Conservation (phyloP, 2,113 vertebrate species). For the Elephas maximus region DNA sequence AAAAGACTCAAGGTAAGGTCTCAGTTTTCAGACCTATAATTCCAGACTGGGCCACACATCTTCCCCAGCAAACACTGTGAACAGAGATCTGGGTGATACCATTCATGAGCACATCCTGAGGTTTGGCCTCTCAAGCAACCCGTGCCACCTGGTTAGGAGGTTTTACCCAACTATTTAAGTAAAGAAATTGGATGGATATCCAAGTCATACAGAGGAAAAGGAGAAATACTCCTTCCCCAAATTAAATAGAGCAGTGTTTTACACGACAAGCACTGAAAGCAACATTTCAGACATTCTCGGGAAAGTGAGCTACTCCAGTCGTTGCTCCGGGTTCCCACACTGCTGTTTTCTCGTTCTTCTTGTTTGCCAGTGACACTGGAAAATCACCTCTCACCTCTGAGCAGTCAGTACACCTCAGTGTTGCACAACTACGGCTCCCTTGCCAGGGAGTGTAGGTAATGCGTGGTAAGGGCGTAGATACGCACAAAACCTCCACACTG, state of each 20-base stretch:
- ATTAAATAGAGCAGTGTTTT: constrained; percentile 65
- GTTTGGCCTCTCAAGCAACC: background rate
- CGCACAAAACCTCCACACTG: background rate
- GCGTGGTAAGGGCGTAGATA: background rate
- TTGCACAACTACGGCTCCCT: constrained; percentile 66
- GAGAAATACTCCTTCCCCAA: constrained; percentile 29
- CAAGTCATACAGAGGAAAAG: constrained; percentile 33
- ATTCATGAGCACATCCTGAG: background rate
- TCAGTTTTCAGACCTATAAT: background rate
- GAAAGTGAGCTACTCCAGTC: constrained; percentile 53
- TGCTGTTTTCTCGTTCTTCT: constrained; percentile 16
- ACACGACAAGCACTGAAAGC: constrained; percentile 52
- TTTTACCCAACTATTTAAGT: constrained; percentile 20
- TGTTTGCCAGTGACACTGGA: background rate
- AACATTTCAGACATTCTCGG: constrained; percentile 42
- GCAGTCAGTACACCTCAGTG: background rate
- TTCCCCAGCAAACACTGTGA: background rate
- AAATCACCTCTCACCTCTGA: background rate
- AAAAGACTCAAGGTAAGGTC: background rate
- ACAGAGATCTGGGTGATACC: background rate
- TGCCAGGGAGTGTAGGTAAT: constrained; percentile 38
- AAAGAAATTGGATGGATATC: background rate
- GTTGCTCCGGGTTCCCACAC: constrained; percentile 53
- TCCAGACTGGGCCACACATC: background rate
- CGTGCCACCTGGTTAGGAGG: background rate